These are phyloP conservation scores for Podarcis lilfordi DNA, from an alignment of 2,797 vertebrate genomes.

Conservation along the genomic window DNA sequence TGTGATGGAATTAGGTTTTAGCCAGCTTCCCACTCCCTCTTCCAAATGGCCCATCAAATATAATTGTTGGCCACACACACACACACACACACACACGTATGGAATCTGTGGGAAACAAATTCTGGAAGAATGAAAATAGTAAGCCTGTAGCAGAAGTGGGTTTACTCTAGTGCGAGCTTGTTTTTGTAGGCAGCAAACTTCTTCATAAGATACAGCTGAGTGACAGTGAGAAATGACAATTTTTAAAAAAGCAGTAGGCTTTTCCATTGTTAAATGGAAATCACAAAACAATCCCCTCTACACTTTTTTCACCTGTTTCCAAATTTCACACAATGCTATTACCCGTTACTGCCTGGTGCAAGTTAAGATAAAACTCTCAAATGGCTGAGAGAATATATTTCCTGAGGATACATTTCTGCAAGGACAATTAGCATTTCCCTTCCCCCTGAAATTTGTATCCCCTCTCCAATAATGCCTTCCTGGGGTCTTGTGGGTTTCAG, in stretches of 20 bases:
- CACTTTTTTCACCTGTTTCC: conserved; percentile 21
- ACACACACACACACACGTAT: background rate
- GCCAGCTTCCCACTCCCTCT: background rate
- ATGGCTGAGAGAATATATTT: background rate
- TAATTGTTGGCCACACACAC: background rate
- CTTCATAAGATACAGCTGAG: conserved; percentile 21
- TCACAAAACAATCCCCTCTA: background rate
- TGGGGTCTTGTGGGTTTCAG: conserved; percentile 19
- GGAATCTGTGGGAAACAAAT: too few species aligned
- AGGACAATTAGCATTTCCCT: conserved; percentile 14
- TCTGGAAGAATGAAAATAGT: background rate
- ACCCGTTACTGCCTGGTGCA: background rate
- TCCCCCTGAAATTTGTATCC: background rate
- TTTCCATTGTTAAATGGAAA: conserved; percentile 13
- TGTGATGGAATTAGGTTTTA: background rate
- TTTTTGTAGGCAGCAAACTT: conserved; percentile 16
- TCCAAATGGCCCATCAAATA: background rate
- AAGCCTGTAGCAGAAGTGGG: background rate
- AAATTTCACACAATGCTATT: conserved; percentile 9
- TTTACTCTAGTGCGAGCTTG: background rate
- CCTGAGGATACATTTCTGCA: background rate
- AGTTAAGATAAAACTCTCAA: conserved; percentile 2
- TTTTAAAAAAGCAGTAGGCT: background rate
- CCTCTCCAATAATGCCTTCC: accelerated
- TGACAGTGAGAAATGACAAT: conserved; percentile 5